phyloP scores from a whole-genome alignment of 1,140 invertebrate species.

The Gryon sp. region DNA sequence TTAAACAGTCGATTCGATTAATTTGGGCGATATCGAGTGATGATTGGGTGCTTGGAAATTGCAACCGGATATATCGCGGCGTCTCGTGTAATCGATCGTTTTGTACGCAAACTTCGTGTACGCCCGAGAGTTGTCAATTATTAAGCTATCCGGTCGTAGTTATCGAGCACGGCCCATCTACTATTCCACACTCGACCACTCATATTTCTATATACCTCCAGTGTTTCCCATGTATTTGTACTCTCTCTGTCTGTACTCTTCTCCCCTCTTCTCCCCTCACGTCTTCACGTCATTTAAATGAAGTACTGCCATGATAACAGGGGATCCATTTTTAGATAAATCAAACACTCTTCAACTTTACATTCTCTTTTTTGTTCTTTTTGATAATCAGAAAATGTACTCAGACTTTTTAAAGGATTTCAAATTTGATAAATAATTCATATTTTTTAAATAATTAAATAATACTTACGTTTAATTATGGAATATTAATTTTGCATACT shows the following conservation, averaged over 20 bases:
- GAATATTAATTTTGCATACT: too few species aligned
- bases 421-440: too few species aligned
- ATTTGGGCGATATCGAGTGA: conserved; percentile 28
- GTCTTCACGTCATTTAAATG: conserved; percentile 1
- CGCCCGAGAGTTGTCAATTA: conserved; percentile 65
- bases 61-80: conserved; percentile 42
- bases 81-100: conserved; percentile 54
- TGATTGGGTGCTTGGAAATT: conserved; percentile 37
- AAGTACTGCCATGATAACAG: too few species aligned
- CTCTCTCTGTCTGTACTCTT: neutral
- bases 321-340: too few species aligned
- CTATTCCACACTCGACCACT: conserved; percentile 24
- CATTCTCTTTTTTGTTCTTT: too few species aligned
- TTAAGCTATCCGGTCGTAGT: conserved; percentile 68
- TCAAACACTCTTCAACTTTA: too few species aligned
- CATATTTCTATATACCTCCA: conserved; percentile 41
- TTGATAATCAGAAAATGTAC: too few species aligned
- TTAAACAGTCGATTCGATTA: conserved; percentile 19
- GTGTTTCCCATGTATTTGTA: conserved; percentile 27
- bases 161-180: conserved; percentile 50
- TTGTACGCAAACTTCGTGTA: conserved; percentile 30
- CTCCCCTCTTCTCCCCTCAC: too few species aligned
- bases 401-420: too few species aligned
- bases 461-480: too few species aligned
- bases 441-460: too few species aligned